Evolutionary conservation across 2,797 vertebrate genomes (phyloP), one percentile per base, ranked within the genome.

Genomic region (Gymnoscopelus microlampas): DNA sequence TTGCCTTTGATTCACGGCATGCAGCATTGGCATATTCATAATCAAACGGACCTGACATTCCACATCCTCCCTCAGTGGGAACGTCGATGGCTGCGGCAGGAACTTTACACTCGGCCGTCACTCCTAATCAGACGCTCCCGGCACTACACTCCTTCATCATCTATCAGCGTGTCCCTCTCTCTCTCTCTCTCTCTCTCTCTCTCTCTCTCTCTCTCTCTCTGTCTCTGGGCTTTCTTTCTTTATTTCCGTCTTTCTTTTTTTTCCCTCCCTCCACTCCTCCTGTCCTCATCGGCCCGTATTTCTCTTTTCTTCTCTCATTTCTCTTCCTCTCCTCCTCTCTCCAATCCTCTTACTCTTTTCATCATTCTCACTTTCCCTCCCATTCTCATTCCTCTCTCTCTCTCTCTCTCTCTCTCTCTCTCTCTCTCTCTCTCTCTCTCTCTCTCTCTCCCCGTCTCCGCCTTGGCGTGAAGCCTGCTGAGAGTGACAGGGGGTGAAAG

Each of bases 31-130:
- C 87, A 87, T 92, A 90, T 90, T 90, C 87, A 87, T 89, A 92
- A 93, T 92, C 86, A 90, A 91, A 89, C 83, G 84, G 87, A 87
- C 77, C 85, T 86, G 91, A 91, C 91, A 92, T 85, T 80, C 85
- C 86, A 89, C 89, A 89, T 92, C 91, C 91, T 93, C 90, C 86
- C 84, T 81, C 85, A 88, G 86, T 86, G 85, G 80, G 79, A 83
- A 87, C 78, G 87, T 89, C 92, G 92, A 93, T 88, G 86, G 80
- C 92, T 92, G 81, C 81, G 87, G 91, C 84, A 76, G 93, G 95
- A 95, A 95, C 95, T 93, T 81, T 88, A 92, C 89, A 91, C 93
- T 89, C 83, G 67, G 91, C 92, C 93, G 90, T 95, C 93, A 92
- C 81, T 92, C 91, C 93, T 95, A 93, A 95, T 96, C 94, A 95